phyloP scores from a whole-genome alignment of 2,113 vertebrate species.

The Laticauda laticaudata region DNA sequence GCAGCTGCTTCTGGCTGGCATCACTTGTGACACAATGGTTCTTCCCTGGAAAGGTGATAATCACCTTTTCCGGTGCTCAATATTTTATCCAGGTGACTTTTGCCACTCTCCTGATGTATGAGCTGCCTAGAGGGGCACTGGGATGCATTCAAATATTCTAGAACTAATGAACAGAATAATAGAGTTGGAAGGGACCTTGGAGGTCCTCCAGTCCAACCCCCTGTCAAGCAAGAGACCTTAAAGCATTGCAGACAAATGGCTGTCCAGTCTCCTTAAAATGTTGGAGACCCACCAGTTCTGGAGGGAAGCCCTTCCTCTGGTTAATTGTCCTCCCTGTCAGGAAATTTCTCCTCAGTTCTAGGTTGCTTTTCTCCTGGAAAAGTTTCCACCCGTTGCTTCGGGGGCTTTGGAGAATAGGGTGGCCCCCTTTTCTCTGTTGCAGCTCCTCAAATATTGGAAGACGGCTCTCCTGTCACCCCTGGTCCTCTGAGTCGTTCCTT shows the following conservation, averaged over 20 bases:
- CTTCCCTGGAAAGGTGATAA: too few species aligned
- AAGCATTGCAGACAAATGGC: neutral
- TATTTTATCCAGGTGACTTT: neutral
- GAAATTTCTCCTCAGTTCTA: neutral
- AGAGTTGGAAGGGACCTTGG: neutral
- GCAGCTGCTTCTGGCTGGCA: neutral
- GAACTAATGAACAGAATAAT: neutral
- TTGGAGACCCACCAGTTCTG: neutral
- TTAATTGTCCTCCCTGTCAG: neutral
- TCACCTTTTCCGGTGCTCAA: neutral
- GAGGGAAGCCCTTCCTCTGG: neutral
- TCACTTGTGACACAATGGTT: neutral
- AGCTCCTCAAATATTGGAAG: neutral
- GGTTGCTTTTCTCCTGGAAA: neutral
- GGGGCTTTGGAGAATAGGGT: too few species aligned
- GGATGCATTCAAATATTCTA: neutral
- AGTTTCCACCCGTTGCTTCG: neutral
- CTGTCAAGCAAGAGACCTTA: neutral
- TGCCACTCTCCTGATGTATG: neutral
- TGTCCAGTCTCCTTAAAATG: neutral
- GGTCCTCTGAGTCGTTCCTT: neutral
- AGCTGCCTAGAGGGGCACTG: neutral
- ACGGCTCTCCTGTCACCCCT: neutral
- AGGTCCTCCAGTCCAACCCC: neutral
- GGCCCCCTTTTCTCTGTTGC: neutral